Evolutionary conservation across 2,797 vertebrate species (phyloP), one percentile per base, ranked within the genome.

Genomic region (Centropyge bicolor): DNA sequence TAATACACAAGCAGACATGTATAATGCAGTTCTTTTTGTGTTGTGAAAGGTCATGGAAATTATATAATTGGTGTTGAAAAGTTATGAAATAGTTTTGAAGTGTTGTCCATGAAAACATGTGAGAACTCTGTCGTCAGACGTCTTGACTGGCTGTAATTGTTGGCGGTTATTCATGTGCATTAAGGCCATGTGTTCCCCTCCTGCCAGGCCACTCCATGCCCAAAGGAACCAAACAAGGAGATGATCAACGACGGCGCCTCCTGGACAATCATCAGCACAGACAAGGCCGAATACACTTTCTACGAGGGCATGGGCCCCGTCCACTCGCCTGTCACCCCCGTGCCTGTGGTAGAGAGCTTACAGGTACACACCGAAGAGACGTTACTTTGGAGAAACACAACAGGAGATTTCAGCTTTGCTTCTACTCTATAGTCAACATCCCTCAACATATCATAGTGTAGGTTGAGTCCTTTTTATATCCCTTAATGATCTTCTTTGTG

Each of bases 201-300:
- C 60, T 24, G 0, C 1, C 83, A 99, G 98, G 98, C 98, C 96
- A 99, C 98, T 96, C 98, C 98, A 95, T 99, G 98, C 94, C 98
- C 98, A 78, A 99, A 99, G 95, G 98, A 99, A 96, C 98, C 97
- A 96, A 99, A 99, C 96, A 99, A 99, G 95, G 98, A 99, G 95
- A 99, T 99, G 98, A 99, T 99, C 93, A 99, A 99, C 70, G 98
- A 99, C 17, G 98, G 98, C 76, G 98, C 98, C 91, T 99, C 98
- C 85, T 99, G 98, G 98, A 99, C 98, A 97, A 99, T 99, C 97
- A 99, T 99, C 95, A 99, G 98, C 93, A 99, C 98, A 76, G 98
- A 99, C 92, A 99, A 99, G 95, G 98, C 98, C 20, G 98, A 99
- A 89, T 99, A 99, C 85, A 99, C 98, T 0, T 99, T 99, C 95